Conservation (phyloP, 2,113 vertebrate species). For the Caranx melampygus region DNA sequence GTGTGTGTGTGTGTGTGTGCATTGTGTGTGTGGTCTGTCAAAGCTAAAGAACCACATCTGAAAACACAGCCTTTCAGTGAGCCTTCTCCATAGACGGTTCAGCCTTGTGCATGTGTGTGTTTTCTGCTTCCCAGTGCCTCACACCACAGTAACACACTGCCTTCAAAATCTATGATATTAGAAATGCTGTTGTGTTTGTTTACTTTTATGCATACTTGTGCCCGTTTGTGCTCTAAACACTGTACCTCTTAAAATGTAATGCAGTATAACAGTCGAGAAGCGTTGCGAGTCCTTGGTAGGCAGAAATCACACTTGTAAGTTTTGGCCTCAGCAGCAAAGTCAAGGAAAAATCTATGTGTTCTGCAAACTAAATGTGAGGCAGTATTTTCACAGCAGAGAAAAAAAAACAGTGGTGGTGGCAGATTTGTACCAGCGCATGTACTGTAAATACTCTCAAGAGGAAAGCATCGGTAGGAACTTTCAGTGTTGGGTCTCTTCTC, state of each 20-base stretch:
- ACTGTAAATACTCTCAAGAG: not conserved
- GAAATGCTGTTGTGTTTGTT: not conserved
- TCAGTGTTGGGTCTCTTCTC: not conserved
- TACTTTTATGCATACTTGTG: not conserved
- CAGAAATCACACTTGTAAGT: not conserved
- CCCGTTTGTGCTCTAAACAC: not conserved
- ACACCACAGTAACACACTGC: not conserved
- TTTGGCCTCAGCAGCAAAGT: not conserved
- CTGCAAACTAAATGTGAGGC: not conserved
- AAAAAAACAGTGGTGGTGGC: too few species aligned
- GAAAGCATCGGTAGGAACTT: not conserved
- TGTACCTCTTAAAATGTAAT: not conserved
- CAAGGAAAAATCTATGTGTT: not conserved
- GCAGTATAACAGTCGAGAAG: not conserved
- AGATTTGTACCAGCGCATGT: too few species aligned
- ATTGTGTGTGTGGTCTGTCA: not conserved
- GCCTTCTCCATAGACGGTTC: not conserved
- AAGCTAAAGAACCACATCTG: not conserved
- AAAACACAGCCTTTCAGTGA: not conserved
- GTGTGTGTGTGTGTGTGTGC: too few species aligned
- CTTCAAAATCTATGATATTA: not conserved
- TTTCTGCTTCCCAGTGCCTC: not conserved
- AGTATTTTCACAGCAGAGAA: not conserved
- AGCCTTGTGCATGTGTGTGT: not conserved
- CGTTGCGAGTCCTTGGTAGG: not conserved